Evolutionary conservation across 2,113 vertebrate species (phyloP), one percentile per base, ranked within the genome.

Genomic region (Copsychus sechellarum): DNA sequence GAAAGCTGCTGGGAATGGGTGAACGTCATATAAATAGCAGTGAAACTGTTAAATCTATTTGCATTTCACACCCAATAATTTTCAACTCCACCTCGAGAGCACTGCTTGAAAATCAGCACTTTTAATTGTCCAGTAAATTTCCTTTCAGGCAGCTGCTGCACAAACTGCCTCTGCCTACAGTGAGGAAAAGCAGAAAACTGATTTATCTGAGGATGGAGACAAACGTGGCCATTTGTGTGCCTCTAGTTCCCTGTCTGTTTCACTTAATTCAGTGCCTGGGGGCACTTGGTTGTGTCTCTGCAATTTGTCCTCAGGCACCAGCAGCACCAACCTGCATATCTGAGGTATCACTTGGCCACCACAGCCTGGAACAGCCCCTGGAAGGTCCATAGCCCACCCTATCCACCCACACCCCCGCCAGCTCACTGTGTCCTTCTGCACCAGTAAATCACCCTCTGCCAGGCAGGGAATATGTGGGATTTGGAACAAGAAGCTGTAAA

Each of bases 51-150:
- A 97, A 97, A 96, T 96, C 96, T 97, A 97, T 98, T 96, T 98
- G 96, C 92, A 86, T 97, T 97, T 98, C 96, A 95, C 97, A 97
- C 97, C 95, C 95, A 97, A 91, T 97, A 92, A 97, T 96, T 98
- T 97, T 67, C 90, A 87, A 40, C 42, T 95, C 92, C 92, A 93
- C 96, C 95, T 96, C 92, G 20, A 96, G 96, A 96, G 81, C 85
- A 11, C 93, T 79, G 82, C 95, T 96, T 97, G 96, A 93, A 97
- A 97, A 94, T 97, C 95, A 97, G 93, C 92, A 95, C 73, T 90
- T 97, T 97, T 95, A 97, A 97, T 95, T 93, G 88, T 96, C 95
- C 93, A 92, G 95, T 94, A 92, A 92, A 96, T 95, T 89, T 65
- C 88, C 91, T 88, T 78, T 65, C 92, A 97, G 94, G 86, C 96